These are phyloP conservation scores for Melitaea athalia DNA, from an alignment of 2,888 invertebrate species.

Conservation along the genomic window DNA sequence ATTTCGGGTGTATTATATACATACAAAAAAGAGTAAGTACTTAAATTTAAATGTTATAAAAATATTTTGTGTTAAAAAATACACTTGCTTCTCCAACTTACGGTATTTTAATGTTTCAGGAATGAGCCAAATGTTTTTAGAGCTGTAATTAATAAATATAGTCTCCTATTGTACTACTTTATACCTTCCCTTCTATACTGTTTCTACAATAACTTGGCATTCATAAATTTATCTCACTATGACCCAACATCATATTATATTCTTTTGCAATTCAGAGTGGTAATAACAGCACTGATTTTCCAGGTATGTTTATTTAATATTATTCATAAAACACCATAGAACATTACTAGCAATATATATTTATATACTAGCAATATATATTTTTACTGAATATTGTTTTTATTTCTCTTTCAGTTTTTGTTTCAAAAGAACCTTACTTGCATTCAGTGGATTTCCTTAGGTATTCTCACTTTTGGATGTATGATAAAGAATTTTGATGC, in stretches of 20 bases:
- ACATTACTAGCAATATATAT: no score
- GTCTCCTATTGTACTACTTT: constrained; percentile 90
- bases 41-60: not conserved
- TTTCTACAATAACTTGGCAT: constrained; percentile 96
- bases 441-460: constrained; percentile 95
- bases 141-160: constrained; percentile 83
- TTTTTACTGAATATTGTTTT: no score
- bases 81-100: not conserved
- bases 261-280: constrained; percentile 94
- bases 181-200: constrained; percentile 96
- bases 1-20: constrained; percentile 88
- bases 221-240: constrained; percentile 93
- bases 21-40: constrained; percentile 74
- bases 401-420: constrained; percentile 85
- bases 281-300: constrained; percentile 94
- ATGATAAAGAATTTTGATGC: constrained; percentile 92
- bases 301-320: constrained; percentile 84
- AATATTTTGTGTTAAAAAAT: not conserved
- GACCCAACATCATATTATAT: constrained; percentile 98
- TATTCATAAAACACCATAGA: not conserved
- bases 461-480: constrained; percentile 93
- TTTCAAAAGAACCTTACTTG: constrained; percentile 91
- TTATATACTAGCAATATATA: not conserved
- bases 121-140: constrained; percentile 80
- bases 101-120: constrained; percentile 77